phyloP scores from a whole-genome alignment of 2,888 invertebrate genomes.

The Apodemia mormo region DNA sequence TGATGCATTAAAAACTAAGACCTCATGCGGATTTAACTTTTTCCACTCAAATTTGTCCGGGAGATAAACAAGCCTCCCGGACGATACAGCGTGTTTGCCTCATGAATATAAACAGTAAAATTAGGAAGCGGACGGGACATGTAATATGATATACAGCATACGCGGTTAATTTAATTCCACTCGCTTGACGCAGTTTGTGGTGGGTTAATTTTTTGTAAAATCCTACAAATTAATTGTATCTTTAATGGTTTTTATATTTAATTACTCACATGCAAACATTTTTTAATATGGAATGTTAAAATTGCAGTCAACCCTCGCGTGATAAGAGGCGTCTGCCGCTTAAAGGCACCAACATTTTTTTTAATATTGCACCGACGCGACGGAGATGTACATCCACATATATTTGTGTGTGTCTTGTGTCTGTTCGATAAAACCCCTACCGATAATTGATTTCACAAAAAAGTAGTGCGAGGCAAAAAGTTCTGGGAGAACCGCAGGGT shows the following conservation, averaged over 20 bases:
- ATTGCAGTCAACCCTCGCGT: too few species aligned
- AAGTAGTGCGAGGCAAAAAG: too few species aligned
- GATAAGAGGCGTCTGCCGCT: too few species aligned
- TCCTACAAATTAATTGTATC: background rate
- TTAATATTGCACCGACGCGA: too few species aligned
- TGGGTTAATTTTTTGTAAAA: constrained; percentile 27
- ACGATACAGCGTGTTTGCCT: constrained; percentile 47
- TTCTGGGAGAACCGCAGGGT: too few species aligned
- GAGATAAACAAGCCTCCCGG: constrained; percentile 65
- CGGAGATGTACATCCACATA: too few species aligned
- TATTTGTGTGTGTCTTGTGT: too few species aligned
- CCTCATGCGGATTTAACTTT: constrained; percentile 52
- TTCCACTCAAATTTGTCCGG: constrained; percentile 62
- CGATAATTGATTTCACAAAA: too few species aligned
- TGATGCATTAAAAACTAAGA: constrained; percentile 40
- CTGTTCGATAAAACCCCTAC: too few species aligned
- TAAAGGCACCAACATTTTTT: too few species aligned
- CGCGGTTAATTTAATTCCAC: constrained; percentile 68
- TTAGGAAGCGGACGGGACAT: constrained; percentile 56
- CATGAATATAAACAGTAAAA: constrained; percentile 79
- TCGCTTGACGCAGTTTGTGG: constrained; percentile 35
- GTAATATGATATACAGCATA: constrained; percentile 65
- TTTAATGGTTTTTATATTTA: background rate
- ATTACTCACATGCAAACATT: too few species aligned
- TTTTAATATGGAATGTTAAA: too few species aligned